Evolutionary conservation across 2,113 vertebrate genomes (phyloP).

Genomic region (Lynx canadensis): DNA sequence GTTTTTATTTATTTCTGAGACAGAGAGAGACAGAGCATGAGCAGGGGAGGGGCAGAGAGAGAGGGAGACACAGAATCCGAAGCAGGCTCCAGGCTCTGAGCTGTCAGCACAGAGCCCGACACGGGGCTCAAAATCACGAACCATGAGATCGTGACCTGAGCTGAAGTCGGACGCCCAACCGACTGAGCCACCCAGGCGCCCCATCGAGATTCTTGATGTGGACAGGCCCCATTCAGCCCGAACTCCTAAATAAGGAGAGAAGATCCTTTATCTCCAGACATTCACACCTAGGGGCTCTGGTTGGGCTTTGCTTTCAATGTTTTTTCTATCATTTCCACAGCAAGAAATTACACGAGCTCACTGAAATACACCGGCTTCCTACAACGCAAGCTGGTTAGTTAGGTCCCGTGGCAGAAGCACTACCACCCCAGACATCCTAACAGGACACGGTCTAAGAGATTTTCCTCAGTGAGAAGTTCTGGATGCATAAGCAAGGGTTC

Average conservation of each 20-base stretch:
- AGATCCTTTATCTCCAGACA: neutral
- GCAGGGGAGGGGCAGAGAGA: too few relatives aligned
- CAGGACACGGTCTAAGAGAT: neutral
- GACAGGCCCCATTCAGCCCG: neutral
- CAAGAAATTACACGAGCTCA: neutral
- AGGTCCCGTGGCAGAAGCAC: neutral
- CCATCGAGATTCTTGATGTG: too few relatives aligned
- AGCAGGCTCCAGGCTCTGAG: too few relatives aligned
- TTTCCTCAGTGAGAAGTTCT: neutral
- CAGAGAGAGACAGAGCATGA: too few relatives aligned
- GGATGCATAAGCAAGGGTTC: fast-evolving
- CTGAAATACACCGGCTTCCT: neutral
- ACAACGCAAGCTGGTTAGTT: neutral
- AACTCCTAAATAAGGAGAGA: neutral
- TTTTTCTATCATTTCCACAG: neutral
- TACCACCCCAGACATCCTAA: neutral
- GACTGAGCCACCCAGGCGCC: too few relatives aligned
- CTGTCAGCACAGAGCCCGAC: too few relatives aligned
- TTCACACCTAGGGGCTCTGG: neutral
- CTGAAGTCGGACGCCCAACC: too few relatives aligned
- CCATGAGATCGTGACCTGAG: too few relatives aligned
- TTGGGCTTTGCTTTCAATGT: neutral
- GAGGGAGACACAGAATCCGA: too few relatives aligned
- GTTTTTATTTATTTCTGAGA: too few relatives aligned
- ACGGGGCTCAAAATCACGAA: too few relatives aligned